A percentile compares a stretch with the other conserved stretches of the same genome.
Evolutionary conservation across 2,888 invertebrate species (phyloP).

Genomic region (Hydropsyche betteni): DNA sequence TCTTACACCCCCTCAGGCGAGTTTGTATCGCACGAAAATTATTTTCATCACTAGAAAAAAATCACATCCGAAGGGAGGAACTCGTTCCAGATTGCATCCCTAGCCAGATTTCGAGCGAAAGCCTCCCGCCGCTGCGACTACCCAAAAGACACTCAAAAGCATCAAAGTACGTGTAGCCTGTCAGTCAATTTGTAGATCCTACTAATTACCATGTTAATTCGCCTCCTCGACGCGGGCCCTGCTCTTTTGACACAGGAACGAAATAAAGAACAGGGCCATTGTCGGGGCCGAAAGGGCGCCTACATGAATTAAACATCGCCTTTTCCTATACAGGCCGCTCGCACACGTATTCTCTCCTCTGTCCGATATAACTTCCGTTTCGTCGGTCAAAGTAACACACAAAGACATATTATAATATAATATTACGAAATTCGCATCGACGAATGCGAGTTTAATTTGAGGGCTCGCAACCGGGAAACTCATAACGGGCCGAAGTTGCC

Average conservation of each 20-base stretch:
- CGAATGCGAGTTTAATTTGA: too few relatives aligned
- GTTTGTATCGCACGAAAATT: too few relatives aligned
- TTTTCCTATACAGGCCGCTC: too few relatives aligned
- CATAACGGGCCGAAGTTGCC: constrained; percentile 2
- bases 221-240: constrained; percentile 30
- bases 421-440: constrained; percentile 10
- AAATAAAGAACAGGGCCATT: constrained; percentile 39
- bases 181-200: constrained; percentile 44
- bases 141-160: not conserved
- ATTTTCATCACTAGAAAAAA: too few relatives aligned
- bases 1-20: too few relatives aligned
- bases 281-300: constrained; percentile 15
- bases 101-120: constrained; percentile 1
- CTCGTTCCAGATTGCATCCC: too few relatives aligned
- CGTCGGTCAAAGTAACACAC: constrained; percentile 17
- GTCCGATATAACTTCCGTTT: not conserved
- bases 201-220: constrained; percentile 46
- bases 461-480: not conserved
- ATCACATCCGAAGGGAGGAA: too few relatives aligned
- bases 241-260: constrained; percentile 16
- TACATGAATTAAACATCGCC: constrained; percentile 37
- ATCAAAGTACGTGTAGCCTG: not conserved
- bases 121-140: not conserved
- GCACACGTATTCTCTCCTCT: too few relatives aligned
- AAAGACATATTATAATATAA: constrained; percentile 25